Evolutionary conservation across 1,140 invertebrate species (phyloP), one percentile per base, ranked within the genome.

Genomic region (Helicoverpa zea): DNA sequence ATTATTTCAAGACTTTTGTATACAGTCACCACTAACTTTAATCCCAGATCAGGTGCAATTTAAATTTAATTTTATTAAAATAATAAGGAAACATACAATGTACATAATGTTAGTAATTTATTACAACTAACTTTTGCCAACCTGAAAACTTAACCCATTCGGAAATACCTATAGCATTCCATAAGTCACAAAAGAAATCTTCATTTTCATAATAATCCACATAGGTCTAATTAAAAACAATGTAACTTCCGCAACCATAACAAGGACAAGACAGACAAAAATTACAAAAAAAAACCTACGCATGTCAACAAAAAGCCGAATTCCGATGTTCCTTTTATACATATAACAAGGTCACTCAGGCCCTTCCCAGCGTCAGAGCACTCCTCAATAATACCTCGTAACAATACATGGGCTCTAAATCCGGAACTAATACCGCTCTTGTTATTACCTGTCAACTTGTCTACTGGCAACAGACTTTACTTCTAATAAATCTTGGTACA

Each of bases 401-500:
- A 75, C 73, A 75, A 75, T 61, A 75, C 58, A 64, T 16, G 49
- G 47, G 63, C 35, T 11, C 52, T 18, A 66, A 68, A 79, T 58
- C 64, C 63, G 43, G 43, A 63, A 70, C 54, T 79, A 70, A 79
- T 79, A 52, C 77, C 64, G 43, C 66, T 35, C 54, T 61, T 72
- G 64, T 79, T 70, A 79, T 79, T 79, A 72, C 43, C 77, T 79
- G 77, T 79, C 77, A 79, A 79, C 77, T 79, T 79, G 77, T 79
- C 77, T 72, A 72, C 77, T 30, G 49, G 66, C 35, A n/a, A n/a
- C 54, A 72, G 64, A 58, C 63, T 79, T 79, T 51, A 52, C 52
- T 79, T 59, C 66, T 72, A 79, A 72, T 77, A 77, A 77, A 64
- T 77, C 75, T 52, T 47, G 43, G 49, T 54, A 66, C 75, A 56